phyloP scores from a whole-genome alignment of 2,888 invertebrate genomes.

The Tipula unca region DNA sequence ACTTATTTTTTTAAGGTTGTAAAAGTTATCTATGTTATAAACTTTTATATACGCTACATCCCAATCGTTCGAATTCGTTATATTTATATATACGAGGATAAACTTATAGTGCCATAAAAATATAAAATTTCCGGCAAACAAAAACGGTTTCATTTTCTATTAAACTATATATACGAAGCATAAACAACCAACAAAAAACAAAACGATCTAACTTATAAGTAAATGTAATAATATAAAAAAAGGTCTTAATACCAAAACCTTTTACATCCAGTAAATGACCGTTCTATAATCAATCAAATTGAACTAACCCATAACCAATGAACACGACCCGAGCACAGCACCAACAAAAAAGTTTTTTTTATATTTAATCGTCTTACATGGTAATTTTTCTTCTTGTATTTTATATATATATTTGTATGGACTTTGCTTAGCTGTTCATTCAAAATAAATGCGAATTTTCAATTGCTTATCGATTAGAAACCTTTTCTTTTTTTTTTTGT shows the following conservation, averaged over 20 bases:
- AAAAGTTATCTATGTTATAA: no score
- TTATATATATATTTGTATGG: background rate
- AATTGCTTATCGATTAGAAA: background rate
- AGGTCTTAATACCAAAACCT: background rate
- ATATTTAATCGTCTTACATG: background rate
- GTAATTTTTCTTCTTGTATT: background rate
- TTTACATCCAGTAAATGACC: constrained; percentile 14
- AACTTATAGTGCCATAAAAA: background rate
- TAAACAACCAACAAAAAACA: background rate
- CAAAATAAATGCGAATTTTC: background rate
- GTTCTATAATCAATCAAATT: background rate
- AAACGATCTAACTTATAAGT: background rate
- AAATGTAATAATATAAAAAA: background rate
- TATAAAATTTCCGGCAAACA: background rate
- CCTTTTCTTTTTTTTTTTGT: background rate
- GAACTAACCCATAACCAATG: constrained; percentile 8
- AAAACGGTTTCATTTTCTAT: background rate
- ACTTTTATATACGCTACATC: background rate
- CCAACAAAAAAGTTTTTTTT: background rate
- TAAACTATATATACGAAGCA: background rate
- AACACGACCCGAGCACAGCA: background rate
- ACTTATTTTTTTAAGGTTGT: no score
- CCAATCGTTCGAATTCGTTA: background rate
- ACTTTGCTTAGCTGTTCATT: background rate
- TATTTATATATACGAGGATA: background rate